These are phyloP conservation scores for Malurus melanocephalus DNA, from an alignment of 2,113 vertebrate genomes.

Conservation along the genomic window DNA sequence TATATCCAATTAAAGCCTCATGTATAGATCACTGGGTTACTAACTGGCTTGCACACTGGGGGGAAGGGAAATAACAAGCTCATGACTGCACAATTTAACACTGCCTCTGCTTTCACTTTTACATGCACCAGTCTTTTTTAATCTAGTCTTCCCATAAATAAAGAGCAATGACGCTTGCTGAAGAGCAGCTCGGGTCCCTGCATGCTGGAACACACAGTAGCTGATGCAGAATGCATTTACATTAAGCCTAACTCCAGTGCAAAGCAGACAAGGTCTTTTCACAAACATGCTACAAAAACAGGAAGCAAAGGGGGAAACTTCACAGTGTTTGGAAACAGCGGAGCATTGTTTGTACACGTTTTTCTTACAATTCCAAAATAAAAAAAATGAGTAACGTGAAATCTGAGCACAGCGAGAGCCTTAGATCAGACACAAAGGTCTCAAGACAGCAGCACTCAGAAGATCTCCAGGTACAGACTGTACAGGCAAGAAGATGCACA, in stretches of 20 bases:
- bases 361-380: background rate
- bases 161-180: background rate
- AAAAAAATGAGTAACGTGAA: background rate
- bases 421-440: constrained; percentile 25
- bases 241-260: background rate
- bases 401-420: constrained; percentile 9
- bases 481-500: background rate
- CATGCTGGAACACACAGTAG: background rate
- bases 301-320: constrained; percentile 51
- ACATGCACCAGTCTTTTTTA: background rate
- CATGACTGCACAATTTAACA: constrained; percentile 26
- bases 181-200: background rate
- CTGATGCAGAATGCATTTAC: background rate
- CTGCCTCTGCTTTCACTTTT: constrained; percentile 42
- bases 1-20: constrained; percentile 54
- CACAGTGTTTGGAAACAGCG: constrained; percentile 44
- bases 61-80: constrained; percentile 39
- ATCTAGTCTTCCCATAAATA: constrained; percentile 12
- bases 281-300: constrained; percentile 33
- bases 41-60: background rate
- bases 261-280: constrained; percentile 13
- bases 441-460: constrained; percentile 5
- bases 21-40: constrained; percentile 59
- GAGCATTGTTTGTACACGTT: constrained; percentile 32
- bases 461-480: constrained; percentile 17